Evolutionary conservation across 2,888 invertebrate genomes (phyloP), one percentile per base, ranked within the genome.

Genomic region (Chelonus formosanus): DNA sequence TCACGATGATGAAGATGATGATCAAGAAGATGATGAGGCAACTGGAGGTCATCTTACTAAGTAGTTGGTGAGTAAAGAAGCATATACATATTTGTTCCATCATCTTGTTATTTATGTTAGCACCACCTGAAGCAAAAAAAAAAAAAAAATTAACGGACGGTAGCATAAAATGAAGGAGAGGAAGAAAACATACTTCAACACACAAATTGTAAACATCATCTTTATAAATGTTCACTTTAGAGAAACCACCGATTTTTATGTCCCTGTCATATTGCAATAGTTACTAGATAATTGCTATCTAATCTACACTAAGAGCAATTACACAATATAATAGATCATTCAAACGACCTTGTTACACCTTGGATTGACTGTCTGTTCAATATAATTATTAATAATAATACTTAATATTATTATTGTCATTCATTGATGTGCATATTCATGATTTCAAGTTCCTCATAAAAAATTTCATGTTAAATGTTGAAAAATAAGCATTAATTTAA

Each of bases 291-390:
- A 5, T 48, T 48, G n/a, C n/a, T 3, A 44, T 44, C 20, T 20
- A 20, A 20, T 20, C 20, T 2, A 20, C 20, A 20, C 20, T 20
- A 2, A 20, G 31, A 20, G 31, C 31, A 50, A 10, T 35, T 34
- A n/a, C 34, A n/a, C 5, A 31, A n/a, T 35, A 57, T 58, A 60
- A 8, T 7, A 10, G 44, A 20, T 36, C 40, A 44, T 55, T 50
- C 31, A 57, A 50, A 58, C 58, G 62, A 63, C 67, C 67, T 67
- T 67, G 67, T 52, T 57, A 52, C 62, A 62, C 67, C 62, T 57
- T 67, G 62, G 62, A 36, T 50, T 20, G 5, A 45, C 52, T 40
- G 48, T 48, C 35, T 44, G 50, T 40, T 50, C 47, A 52, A 34
- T 43, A 50, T n/a, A 20, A 20, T 20, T 1, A 20, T 20, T 20